phyloP scores from a whole-genome alignment of 2,888 invertebrate species.

The Sesia apiformis region DNA sequence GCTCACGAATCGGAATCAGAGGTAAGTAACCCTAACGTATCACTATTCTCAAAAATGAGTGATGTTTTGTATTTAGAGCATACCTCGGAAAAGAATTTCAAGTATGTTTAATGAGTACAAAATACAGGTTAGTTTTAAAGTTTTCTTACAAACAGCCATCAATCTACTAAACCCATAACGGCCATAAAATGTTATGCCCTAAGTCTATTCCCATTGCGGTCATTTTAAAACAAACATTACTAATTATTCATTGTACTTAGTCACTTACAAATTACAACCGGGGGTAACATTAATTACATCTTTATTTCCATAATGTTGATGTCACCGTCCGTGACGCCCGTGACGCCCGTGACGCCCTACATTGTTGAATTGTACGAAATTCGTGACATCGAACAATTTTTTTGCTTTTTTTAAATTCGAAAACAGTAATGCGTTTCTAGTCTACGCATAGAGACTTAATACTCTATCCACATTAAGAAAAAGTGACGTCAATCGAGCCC shows the following conservation, averaged over 20 bases:
- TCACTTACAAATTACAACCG: constrained; percentile 18
- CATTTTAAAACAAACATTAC: constrained; percentile 18
- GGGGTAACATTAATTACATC: constrained; percentile 16
- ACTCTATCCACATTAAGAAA: too few species aligned
- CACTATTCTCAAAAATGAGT: too few species aligned
- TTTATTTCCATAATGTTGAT: constrained; percentile 16
- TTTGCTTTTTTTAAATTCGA: neutral
- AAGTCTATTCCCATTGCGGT: constrained; percentile 14
- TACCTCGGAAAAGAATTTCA: too few species aligned
- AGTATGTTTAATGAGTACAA: too few species aligned
- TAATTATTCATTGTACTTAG: constrained; percentile 10
- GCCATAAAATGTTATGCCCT: neutral
- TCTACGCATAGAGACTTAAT: too few species aligned
- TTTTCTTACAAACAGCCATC: neutral
- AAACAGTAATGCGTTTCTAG: too few species aligned
- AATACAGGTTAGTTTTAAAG: too few species aligned
- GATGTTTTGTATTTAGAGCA: too few species aligned
- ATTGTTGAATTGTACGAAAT: neutral
- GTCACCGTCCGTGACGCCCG: constrained; percentile 5
- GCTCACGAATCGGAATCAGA: too few species aligned
- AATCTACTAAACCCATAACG: neutral
- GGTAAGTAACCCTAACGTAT: too few species aligned
- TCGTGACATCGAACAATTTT: constrained; percentile 1
- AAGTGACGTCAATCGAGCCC: too few species aligned
- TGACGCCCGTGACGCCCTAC: constrained; percentile 1